These are phyloP conservation scores for Araneus ventricosus DNA, from an alignment of 1,140 invertebrate species.

Conservation along the genomic window DNA sequence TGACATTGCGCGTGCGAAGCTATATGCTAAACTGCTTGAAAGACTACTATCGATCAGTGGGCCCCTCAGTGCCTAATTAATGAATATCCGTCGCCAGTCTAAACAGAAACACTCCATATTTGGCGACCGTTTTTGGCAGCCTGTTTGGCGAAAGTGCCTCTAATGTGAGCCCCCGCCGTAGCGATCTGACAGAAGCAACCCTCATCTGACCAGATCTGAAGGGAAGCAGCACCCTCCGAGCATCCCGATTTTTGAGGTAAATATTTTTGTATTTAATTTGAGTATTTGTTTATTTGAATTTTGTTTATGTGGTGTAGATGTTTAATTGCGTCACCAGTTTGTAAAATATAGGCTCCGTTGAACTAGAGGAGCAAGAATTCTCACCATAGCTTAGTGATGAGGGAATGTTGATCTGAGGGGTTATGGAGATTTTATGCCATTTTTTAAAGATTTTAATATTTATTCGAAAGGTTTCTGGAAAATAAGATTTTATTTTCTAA, in stretches of 20 bases:
- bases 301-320: neutral
- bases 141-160: neutral
- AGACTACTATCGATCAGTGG: neutral
- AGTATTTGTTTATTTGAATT: neutral
- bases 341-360: neutral
- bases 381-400: neutral
- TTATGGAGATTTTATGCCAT: conserved; percentile 1
- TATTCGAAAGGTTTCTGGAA: too few relatives aligned
- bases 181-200: neutral
- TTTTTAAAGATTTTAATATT: too few relatives aligned
- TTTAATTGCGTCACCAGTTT: neutral
- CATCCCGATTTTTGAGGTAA: neutral
- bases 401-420: neutral
- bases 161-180: neutral
- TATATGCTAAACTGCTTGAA: neutral
- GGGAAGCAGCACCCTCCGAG: neutral
- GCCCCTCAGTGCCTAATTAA: neutral
- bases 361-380: neutral
- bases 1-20: neutral
- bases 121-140: neutral
- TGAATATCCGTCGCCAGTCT: neutral
- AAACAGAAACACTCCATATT: neutral
- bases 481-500: too few relatives aligned
- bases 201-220: neutral
- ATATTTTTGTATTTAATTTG: neutral